phyloP scores from a whole-genome alignment of 2,888 invertebrate species.

The Ptilodon capucinus region DNA sequence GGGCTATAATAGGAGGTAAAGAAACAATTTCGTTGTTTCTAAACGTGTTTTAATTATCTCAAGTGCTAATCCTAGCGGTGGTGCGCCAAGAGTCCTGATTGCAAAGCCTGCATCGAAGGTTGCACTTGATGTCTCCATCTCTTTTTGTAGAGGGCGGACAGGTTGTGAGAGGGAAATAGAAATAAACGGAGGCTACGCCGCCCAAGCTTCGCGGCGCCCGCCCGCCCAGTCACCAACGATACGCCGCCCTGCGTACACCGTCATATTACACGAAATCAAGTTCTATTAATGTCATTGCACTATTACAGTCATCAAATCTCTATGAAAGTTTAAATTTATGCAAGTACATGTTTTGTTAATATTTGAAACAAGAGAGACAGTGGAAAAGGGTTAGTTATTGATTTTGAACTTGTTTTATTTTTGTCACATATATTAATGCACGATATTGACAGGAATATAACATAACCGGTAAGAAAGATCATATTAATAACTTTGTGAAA shows the following conservation, averaged over 20 bases:
- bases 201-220: slow-evolving; percentile 63
- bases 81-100: slow-evolving; percentile 34
- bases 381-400: slow-evolving; percentile 22
- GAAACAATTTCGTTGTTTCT: no score
- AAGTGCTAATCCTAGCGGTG: slow-evolving; percentile 32
- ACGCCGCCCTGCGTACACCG: slow-evolving; percentile 58
- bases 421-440: slow-evolving; percentile 5
- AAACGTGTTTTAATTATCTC: slow-evolving; percentile 34
- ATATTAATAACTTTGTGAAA: no score
- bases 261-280: slow-evolving; percentile 20
- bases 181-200: slow-evolving; percentile 62
- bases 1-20: no score
- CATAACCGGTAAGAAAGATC: not conserved
- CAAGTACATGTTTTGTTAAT: slow-evolving; percentile 3
- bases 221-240: slow-evolving; percentile 74
- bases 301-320: slow-evolving; percentile 9
- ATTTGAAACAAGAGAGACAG: slow-evolving; percentile 7
- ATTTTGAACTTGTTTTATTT: slow-evolving; percentile 10
- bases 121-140: slow-evolving; percentile 58
- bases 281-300: slow-evolving; percentile 24
- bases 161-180: slow-evolving; percentile 57
- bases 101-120: slow-evolving; percentile 53
- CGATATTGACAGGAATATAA: slow-evolving; percentile 8
- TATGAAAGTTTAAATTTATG: slow-evolving; percentile 10
- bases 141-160: slow-evolving; percentile 34